phyloP scores from a whole-genome alignment of 1,140 invertebrate species.

The Aradophagus sp. region DNA sequence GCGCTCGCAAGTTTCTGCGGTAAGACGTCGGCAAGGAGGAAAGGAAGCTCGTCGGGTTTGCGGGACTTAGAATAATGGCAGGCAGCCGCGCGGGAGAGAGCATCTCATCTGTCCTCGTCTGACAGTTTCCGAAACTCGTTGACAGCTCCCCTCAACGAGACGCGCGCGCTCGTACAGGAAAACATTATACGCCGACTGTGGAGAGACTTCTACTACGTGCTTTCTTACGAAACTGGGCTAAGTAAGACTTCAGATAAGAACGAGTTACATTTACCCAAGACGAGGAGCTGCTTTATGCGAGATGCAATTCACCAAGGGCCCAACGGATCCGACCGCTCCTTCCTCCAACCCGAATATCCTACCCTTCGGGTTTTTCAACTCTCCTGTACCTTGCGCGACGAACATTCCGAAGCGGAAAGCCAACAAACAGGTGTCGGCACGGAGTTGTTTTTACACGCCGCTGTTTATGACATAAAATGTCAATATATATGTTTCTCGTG shows the following conservation, averaged over 20 bases:
- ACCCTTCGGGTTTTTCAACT: too few relatives aligned
- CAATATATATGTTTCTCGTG: too few relatives aligned
- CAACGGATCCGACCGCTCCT: too few relatives aligned
- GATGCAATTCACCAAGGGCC: too few relatives aligned
- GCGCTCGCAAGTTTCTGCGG: slow-evolving; percentile 36
- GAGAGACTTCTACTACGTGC: slow-evolving; percentile 50
- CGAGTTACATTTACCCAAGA: slow-evolving; percentile 50
- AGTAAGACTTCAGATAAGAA: slow-evolving; percentile 53
- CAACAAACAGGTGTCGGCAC: too few relatives aligned
- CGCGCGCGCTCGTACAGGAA: slow-evolving; percentile 40
- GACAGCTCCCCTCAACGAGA: slow-evolving; percentile 39
- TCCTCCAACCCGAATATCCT: too few relatives aligned
- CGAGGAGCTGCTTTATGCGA: too few relatives aligned
- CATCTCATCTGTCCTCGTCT: slow-evolving; percentile 40
- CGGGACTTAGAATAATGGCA: slow-evolving; percentile 45
- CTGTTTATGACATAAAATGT: too few relatives aligned
- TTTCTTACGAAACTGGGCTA: slow-evolving; percentile 56
- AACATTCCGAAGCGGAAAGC: too few relatives aligned
- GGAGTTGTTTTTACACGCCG: too few relatives aligned
- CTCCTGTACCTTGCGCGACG: too few relatives aligned
- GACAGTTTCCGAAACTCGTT: slow-evolving; percentile 47
- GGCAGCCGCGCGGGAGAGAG: slow-evolving; percentile 21
- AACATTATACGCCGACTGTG: slow-evolving; percentile 50
- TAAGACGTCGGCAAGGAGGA: slow-evolving; percentile 8
- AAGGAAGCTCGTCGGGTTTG: slow-evolving; percentile 21